Conservation (phyloP, 2,888 invertebrate species). For the Sphaerophoria rueppellii region DNA sequence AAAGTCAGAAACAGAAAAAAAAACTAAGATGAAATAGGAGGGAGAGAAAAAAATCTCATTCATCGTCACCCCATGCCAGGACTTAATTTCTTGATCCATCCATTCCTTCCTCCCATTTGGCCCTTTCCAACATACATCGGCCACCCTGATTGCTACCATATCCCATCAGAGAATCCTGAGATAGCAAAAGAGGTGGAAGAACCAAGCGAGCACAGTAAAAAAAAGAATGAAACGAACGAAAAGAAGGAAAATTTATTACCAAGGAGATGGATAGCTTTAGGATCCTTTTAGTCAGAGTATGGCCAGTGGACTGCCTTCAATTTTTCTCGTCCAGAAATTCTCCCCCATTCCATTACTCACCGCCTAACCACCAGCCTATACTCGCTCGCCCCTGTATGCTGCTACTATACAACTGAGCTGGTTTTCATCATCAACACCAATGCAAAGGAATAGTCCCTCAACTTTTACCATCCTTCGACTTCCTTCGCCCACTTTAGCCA, state of each 20-base stretch:
- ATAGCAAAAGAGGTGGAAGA: constrained; percentile 51
- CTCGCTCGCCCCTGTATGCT: not conserved
- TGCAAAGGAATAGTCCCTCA: constrained; percentile 30
- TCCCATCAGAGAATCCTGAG: constrained; percentile 56
- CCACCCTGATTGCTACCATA: constrained; percentile 57
- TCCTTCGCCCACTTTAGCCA: constrained; percentile 14
- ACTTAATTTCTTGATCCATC: constrained; percentile 72
- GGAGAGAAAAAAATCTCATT: constrained; percentile 66
- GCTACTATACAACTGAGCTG: constrained; percentile 1
- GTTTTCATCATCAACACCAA: constrained; percentile 57
- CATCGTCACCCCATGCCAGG: constrained; percentile 73
- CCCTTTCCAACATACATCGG: not conserved
- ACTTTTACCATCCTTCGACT: too few species aligned
- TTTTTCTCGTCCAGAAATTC: constrained; percentile 7
- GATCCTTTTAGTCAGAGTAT: constrained; percentile 71
- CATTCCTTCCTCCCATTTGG: constrained; percentile 27
- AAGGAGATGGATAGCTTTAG: constrained; percentile 74
- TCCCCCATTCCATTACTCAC: not conserved
- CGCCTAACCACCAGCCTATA: not conserved
- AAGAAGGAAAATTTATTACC: constrained; percentile 73
- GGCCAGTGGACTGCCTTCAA: constrained; percentile 73
- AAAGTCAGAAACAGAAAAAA: constrained; percentile 73
- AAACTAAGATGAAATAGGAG: constrained; percentile 64
- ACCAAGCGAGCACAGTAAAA: constrained; percentile 6
- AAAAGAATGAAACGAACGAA: constrained; percentile 48